Evolutionary conservation across 2,797 vertebrate genomes (phyloP).

Genomic region (Halcyon smyrnensis): DNA sequence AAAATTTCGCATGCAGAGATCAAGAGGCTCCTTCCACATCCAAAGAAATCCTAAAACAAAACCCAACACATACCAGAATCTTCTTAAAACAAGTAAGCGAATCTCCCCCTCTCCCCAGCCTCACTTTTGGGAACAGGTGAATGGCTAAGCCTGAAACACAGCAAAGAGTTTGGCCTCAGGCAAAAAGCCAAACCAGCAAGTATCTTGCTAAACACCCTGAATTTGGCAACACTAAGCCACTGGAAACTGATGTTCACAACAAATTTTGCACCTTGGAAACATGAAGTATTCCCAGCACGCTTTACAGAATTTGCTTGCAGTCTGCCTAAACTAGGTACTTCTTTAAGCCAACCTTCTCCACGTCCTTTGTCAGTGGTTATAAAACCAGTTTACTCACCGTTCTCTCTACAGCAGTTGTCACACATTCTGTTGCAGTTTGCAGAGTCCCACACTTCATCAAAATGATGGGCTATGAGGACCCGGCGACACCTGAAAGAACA

Average conservation of each 20-base stretch:
- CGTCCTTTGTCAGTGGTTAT: background rate
- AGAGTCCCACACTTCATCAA: slow-evolving; percentile 94
- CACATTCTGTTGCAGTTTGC: slow-evolving; percentile 92
- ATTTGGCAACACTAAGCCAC: background rate
- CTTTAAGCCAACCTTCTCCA: background rate
- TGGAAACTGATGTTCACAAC: background rate
- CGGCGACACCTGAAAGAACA: slow-evolving; percentile 87
- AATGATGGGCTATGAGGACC: slow-evolving; percentile 91
- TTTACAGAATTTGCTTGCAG: background rate
- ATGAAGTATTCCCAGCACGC: background rate
- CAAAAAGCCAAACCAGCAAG: background rate
- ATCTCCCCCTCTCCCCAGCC: background rate
- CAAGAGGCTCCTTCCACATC: background rate
- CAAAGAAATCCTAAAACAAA: background rate
- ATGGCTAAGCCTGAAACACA: background rate
- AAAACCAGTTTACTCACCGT: slow-evolving; percentile 75
- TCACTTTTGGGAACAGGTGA: background rate
- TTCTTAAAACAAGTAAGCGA: background rate
- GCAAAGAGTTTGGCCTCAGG: background rate
- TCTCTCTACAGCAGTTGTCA: slow-evolving; percentile 86
- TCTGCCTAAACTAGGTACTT: background rate
- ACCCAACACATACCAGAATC: background rate
- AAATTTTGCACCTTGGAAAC: background rate
- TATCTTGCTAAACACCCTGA: background rate
- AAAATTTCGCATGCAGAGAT: background rate